Evolutionary conservation across 2,113 vertebrate genomes (phyloP).

Genomic region (Canis aureus): DNA sequence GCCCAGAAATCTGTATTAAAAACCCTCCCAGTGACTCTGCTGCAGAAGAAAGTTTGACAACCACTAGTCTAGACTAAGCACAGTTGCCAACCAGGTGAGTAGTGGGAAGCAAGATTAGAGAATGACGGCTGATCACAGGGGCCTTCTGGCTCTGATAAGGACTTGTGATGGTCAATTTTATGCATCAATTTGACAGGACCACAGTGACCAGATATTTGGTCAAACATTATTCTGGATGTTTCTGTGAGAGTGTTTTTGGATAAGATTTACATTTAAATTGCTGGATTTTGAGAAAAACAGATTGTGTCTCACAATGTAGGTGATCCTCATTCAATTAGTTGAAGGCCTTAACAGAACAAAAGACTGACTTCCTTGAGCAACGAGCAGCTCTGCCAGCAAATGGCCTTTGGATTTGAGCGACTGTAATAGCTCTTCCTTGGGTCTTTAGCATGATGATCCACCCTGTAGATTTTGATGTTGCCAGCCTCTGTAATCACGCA

Average conservation of each 20-base stretch:
- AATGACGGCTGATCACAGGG: not conserved
- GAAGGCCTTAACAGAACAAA: not conserved
- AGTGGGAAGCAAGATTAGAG: not conserved
- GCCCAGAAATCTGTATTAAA: not conserved
- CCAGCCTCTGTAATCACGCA: not conserved
- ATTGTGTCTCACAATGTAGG: not conserved
- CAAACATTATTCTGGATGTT: not conserved
- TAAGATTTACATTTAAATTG: constrained; percentile 9
- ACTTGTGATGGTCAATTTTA: not conserved
- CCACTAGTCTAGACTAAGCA: not conserved
- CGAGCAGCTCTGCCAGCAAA: not conserved
- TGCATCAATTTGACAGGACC: not conserved
- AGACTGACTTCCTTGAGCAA: not conserved
- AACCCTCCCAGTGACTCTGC: not conserved
- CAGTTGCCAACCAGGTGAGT: not conserved
- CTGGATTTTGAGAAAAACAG: not conserved
- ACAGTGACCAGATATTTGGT: not conserved
- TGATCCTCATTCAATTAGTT: not conserved
- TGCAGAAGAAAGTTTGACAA: not conserved
- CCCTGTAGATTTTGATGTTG: not conserved
- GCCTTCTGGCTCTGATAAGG: not conserved
- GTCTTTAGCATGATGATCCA: not conserved
- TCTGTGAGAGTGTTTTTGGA: not conserved
- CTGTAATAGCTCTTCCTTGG: not conserved
- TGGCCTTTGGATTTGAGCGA: not conserved